A percentile compares a stretch with the other conserved stretches of the same genome.
Conservation (phyloP, 2,888 invertebrate species). For the Fissipunctia ypsillon region DNA sequence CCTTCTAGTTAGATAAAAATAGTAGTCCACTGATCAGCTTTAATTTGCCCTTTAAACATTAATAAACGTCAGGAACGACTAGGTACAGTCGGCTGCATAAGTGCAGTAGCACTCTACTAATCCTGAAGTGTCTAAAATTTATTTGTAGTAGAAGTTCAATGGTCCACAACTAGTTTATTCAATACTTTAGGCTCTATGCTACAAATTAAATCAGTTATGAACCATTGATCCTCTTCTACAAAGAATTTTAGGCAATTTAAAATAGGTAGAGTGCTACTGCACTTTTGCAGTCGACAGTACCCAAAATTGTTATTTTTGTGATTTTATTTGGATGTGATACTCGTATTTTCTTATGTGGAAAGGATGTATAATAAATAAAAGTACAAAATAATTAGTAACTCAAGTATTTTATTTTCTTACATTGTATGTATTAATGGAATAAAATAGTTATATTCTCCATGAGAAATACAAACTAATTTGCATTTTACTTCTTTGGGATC, state of each 20-base stretch:
- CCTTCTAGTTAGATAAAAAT: conserved; percentile 5
- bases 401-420: conserved; percentile 25
- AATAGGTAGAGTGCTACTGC: too few species aligned
- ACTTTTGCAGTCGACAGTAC: too few species aligned
- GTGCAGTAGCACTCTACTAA: too few species aligned
- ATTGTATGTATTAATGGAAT: conserved; percentile 19
- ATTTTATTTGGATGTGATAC: conserved; percentile 11
- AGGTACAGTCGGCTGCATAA: too few species aligned
- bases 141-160: too few species aligned
- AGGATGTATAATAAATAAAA: conserved; percentile 14
- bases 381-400: conserved; percentile 18
- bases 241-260: too few species aligned
- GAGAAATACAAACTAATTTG: conserved; percentile 8
- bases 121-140: too few species aligned
- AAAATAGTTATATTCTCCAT: conserved; percentile 7
- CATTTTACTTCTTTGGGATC: conserved; percentile 10
- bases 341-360: conserved; percentile 8
- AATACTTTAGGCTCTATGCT: too few species aligned
- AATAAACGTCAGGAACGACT: neutral
- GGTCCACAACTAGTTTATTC: too few species aligned
- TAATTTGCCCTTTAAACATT: neutral
- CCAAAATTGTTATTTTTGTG: conserved; percentile 10
- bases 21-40: conserved; percentile 9
- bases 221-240: too few species aligned
- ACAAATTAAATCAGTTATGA: too few species aligned